Percentiles rank a stretch among this genome's conserved stretches.
These are phyloP conservation scores for Hyperoplus lanceolatus DNA, from an alignment of 2,797 vertebrate species.

Conservation along the genomic window DNA sequence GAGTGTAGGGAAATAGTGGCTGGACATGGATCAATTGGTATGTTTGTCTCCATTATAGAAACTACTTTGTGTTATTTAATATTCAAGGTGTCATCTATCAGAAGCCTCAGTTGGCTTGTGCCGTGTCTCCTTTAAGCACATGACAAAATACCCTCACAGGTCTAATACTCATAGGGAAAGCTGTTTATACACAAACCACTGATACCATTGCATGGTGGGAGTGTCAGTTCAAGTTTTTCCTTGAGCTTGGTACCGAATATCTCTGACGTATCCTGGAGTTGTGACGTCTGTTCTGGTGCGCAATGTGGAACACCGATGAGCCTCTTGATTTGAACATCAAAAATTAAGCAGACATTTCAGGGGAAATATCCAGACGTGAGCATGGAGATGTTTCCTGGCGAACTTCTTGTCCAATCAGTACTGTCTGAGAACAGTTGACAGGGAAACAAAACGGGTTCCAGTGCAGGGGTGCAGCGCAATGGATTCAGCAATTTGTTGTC, in stretches of 20 bases:
- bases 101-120: conserved; percentile 39
- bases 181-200: conserved; percentile 51
- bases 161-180: conserved; percentile 38
- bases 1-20: background rate
- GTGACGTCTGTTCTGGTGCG: conserved; percentile 28
- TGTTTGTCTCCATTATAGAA: conserved; percentile 31
- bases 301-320: conserved; percentile 42
- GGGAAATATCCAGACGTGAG: conserved; percentile 43
- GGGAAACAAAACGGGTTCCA: conserved; percentile 47
- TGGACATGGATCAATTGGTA: conserved; percentile 25
- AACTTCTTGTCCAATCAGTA: conserved; percentile 57
- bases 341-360: conserved; percentile 54
- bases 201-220: conserved; percentile 1
- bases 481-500: conserved; percentile 67
- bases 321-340: conserved; percentile 47
- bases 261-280: conserved; percentile 22
- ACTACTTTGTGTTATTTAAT: conserved; percentile 39
- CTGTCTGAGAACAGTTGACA: conserved; percentile 33
- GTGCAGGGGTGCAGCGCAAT: conserved; percentile 32
- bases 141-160: conserved; percentile 49
- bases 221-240: conserved; percentile 9
- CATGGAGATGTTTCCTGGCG: conserved; percentile 68
- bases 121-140: conserved; percentile 43
- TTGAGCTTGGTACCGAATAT: conserved; percentile 14
- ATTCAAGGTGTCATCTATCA: conserved; percentile 61